These are phyloP conservation scores for Temnothorax rugatulus DNA, from an alignment of 2,888 invertebrate species.

Conservation along the genomic window DNA sequence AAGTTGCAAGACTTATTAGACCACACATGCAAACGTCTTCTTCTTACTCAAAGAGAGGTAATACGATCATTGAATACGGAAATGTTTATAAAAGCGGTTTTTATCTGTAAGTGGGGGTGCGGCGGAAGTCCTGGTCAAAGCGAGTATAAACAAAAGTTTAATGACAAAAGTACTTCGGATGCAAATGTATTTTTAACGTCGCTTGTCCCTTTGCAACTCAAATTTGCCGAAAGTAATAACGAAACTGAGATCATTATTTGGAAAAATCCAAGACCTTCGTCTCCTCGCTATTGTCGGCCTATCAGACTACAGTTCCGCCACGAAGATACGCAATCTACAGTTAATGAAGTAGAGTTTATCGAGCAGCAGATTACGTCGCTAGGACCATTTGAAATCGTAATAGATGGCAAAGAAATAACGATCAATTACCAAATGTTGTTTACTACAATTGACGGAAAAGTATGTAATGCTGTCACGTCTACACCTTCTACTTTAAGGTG, in stretches of 20 bases:
- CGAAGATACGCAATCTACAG: neutral
- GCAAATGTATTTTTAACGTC: neutral
- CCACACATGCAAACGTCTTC: too few relatives aligned
- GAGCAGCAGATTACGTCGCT: neutral
- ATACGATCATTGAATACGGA: too few relatives aligned
- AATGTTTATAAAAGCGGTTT: neutral
- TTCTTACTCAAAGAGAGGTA: too few relatives aligned
- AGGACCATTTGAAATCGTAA: neutral
- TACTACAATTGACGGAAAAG: neutral
- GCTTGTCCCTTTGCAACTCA: neutral
- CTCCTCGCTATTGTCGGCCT: neutral
- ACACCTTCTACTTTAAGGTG: neutral
- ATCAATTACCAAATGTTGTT: neutral
- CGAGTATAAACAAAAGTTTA: neutral
- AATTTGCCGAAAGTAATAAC: neutral
- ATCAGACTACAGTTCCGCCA: neutral
- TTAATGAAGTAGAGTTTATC: neutral
- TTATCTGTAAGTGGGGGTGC: neutral
- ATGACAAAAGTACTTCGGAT: neutral
- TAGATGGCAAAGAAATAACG: neutral
- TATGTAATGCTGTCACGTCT: neutral
- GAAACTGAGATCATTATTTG: neutral
- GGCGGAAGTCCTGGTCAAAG: neutral
- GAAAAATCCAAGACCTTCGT: slow-evolving; percentile 6
- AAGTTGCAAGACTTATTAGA: neutral